Evolutionary conservation across 2,113 vertebrate genomes (phyloP), one percentile per base, ranked within the genome.

Genomic region (Oreotrochilus melanogaster): DNA sequence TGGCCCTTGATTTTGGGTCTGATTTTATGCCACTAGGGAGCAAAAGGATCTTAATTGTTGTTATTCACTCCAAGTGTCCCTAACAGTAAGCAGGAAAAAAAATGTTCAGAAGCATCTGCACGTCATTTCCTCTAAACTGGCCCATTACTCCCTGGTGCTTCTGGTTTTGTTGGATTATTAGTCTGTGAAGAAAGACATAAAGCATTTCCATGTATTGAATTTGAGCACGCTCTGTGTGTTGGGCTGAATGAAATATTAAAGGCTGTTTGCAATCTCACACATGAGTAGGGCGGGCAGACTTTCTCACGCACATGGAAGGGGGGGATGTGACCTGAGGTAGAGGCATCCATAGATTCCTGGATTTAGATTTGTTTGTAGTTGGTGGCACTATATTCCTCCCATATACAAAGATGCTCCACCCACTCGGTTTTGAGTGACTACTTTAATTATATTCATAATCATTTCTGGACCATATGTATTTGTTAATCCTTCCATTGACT

Each of bases 201-300:
- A 98, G 97, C 97, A 96, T 98, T 99, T 99, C 97, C 98, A 98
- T 97, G 94, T 97, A 97, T 97, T 98, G 97, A 98, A 98, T 98
- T 98, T 97, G 97, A 98, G 96, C 97, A 97, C 82, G 86, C 95
- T 97, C 94, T 98, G 96, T 97, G 98, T 97, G 98, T 98, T 98
- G 95, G 97, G 96, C 92, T 95, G 95, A 97, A 98, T 99, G 95
- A 99, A 99, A 99, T 98, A 99, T 98, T 99, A 98, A 99, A 98
- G 88, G 92, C 96, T 98, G 97, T 98, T 98, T 98, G 98, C 78
- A 88, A 97, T 98, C 97, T 99, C 97, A 96, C 96, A 98, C 97
- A 96, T 95, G 95, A 96, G 97, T 92, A 92, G 89, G 94, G 96
- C 95, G 97, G 94, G 96, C 94, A 98, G 98, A 98, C 93, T 97